phyloP scores from a whole-genome alignment of 2,113 vertebrate species.

The Perognathus longimembris region DNA sequence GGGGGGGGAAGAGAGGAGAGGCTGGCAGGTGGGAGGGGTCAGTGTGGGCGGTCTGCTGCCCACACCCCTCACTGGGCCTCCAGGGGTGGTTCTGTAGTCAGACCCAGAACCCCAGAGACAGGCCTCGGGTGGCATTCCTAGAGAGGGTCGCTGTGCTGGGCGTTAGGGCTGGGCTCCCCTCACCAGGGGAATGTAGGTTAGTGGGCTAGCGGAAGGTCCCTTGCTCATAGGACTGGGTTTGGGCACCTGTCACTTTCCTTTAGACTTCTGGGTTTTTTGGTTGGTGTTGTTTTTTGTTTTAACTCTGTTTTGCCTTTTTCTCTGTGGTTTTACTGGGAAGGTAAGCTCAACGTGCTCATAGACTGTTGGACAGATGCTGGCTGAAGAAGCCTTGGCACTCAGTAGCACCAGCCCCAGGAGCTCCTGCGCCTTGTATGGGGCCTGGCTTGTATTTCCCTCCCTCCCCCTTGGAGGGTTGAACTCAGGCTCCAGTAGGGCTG shows the following conservation, averaged over 20 bases:
- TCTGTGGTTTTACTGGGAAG: conserved; percentile 50
- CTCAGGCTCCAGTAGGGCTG: conserved; percentile 5
- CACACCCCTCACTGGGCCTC: neutral
- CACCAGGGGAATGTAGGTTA: neutral
- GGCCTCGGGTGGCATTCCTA: neutral
- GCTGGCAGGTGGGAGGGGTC: fast-evolving
- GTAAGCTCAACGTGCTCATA: conserved; percentile 45
- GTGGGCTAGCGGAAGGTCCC: neutral
- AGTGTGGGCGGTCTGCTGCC: neutral
- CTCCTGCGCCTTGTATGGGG: neutral
- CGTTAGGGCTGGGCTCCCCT: neutral
- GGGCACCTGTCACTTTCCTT: neutral
- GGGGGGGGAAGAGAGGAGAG: neutral
- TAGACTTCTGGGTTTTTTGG: conserved; percentile 17
- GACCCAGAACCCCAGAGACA: neutral
- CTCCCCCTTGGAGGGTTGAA: neutral
- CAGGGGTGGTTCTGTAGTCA: neutral
- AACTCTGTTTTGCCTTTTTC: neutral
- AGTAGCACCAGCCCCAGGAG: neutral
- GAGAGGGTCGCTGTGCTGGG: neutral
- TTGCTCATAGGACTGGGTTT: neutral
- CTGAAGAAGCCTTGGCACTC: neutral
- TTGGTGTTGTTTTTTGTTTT: neutral
- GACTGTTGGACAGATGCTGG: neutral
- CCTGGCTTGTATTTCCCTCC: neutral